Evolutionary conservation across 2,888 invertebrate genomes (phyloP).

Genomic region (Rotaria sp.): DNA sequence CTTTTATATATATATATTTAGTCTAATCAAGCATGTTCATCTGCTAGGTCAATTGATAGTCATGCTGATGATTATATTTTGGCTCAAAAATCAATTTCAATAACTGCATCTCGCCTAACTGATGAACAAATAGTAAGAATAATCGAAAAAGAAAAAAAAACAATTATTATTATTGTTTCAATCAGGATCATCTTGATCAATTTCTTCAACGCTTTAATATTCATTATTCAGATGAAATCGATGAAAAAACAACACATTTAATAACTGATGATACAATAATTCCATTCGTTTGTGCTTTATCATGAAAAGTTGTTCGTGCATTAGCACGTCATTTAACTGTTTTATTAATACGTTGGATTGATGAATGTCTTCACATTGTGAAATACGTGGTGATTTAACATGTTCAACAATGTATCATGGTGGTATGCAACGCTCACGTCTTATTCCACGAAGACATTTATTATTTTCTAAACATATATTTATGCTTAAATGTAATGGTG

Average conservation of each 20-base stretch:
- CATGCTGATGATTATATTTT: background rate
- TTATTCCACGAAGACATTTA: background rate
- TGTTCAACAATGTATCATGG: background rate
- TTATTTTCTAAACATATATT: conserved; percentile 3
- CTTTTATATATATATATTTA: background rate
- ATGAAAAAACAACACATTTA: conserved; percentile 10
- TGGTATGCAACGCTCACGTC: conserved; percentile 23
- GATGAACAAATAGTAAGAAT: background rate
- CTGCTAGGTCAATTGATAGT: background rate
- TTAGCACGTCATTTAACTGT: background rate
- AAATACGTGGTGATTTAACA: conserved; percentile 20
- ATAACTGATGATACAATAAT: background rate
- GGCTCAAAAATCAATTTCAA: background rate
- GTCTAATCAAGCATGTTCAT: conserved; percentile 1
- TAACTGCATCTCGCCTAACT: background rate
- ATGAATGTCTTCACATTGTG: conserved; percentile 23
- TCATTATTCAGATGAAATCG: background rate
- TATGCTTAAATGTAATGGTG: background rate
- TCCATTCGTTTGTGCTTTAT: conserved; percentile 17
- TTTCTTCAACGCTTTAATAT: background rate
- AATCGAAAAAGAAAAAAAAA: background rate
- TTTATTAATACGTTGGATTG: background rate
- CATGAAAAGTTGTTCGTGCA: conserved; percentile 2
- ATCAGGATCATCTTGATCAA: background rate
- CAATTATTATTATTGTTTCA: background rate